A percentile compares a stretch with the other conserved stretches of the same genome.
These are phyloP conservation scores for Myrmophylax atrothorax DNA, from an alignment of 2,113 vertebrate genomes.

Conservation along the genomic window DNA sequence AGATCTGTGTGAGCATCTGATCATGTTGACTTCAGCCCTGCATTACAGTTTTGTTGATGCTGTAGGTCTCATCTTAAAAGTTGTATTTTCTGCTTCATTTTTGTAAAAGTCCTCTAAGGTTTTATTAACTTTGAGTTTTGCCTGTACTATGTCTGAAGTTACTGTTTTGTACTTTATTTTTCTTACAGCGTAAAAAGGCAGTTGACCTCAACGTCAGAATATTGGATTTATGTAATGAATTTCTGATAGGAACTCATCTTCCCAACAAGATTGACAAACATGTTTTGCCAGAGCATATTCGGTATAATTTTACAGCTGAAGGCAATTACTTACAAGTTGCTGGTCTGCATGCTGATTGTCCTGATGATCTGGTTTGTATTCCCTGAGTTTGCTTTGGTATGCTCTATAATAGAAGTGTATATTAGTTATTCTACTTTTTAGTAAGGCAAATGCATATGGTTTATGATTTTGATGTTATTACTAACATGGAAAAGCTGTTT, in stretches of 20 bases:
- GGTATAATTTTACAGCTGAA: slow-evolving; percentile 79
- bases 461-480: not conserved
- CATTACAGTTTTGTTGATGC: not conserved
- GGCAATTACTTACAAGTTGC: slow-evolving; percentile 83
- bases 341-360: slow-evolving; percentile 87
- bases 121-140: not conserved
- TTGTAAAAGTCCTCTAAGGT: not conserved
- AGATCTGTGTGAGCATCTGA: not conserved
- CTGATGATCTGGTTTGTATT: slow-evolving; percentile 86
- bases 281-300: slow-evolving; percentile 85
- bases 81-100: not conserved
- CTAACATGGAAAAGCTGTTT: not conserved
- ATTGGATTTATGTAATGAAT: slow-evolving; percentile 89
- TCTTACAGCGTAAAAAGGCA: slow-evolving; percentile 84
- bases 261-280: slow-evolving; percentile 87
- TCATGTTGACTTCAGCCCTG: not conserved
- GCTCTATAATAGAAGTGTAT: not conserved
- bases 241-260: slow-evolving; percentile 85
- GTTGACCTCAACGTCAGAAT: slow-evolving; percentile 90
- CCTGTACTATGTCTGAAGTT: not conserved
- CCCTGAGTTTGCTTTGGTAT: not conserved
- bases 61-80: not conserved
- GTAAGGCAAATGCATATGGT: not conserved
- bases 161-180: not conserved
- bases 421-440: not conserved